phyloP scores from a whole-genome alignment of 2,888 invertebrate genomes.

The Morinoia aosen region DNA sequence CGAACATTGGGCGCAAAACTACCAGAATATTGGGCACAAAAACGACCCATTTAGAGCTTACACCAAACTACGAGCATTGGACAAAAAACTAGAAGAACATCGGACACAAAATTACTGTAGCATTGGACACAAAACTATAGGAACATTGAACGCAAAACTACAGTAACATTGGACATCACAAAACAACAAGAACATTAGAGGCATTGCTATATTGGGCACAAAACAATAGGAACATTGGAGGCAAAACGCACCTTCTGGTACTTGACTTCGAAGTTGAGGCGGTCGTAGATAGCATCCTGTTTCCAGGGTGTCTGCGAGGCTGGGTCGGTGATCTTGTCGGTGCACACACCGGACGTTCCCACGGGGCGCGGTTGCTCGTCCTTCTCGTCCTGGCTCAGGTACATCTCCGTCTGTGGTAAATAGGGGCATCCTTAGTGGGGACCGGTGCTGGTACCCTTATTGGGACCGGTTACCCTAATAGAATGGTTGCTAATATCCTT shows the following conservation, averaged over 20 bases:
- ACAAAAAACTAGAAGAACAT: background rate
- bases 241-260: slow-evolving; percentile 1
- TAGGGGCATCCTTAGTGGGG: background rate
- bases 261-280: slow-evolving; percentile 16
- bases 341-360: background rate
- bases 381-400: slow-evolving; percentile 36
- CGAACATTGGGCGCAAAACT: too few relatives aligned
- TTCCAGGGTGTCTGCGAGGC: background rate
- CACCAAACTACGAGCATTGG: background rate
- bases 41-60: too few relatives aligned
- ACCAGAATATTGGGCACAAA: too few relatives aligned
- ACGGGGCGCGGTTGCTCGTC: background rate
- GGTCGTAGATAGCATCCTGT: slow-evolving; percentile 25
- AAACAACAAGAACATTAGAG: background rate
- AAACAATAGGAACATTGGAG: background rate
- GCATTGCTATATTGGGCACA: background rate
- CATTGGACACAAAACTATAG: background rate
- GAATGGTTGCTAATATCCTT: background rate
- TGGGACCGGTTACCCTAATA: background rate
- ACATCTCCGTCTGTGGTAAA: slow-evolving; percentile 4
- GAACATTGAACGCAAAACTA: background rate
- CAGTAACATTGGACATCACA: background rate
- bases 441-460: too few relatives aligned
- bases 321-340: slow-evolving; percentile 29
- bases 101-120: too few relatives aligned